Evolutionary conservation across 2,113 vertebrate species (phyloP).

Genomic region (human (Homo sapiens)): GRCh38 chr17:74192001-74192500

Average conservation of each 20-base stretch:
- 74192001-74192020: no score
- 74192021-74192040: no score
- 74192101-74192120: no score
- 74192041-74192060: no score
- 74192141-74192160: not conserved
- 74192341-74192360: not conserved
- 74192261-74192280: not conserved
- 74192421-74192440: no score
- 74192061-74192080: no score
- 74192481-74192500: not conserved
- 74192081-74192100: no score
- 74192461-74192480: not conserved
- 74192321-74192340: not conserved
- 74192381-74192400: not conserved
- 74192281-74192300: not conserved
- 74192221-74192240: not conserved
- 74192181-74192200: not conserved
- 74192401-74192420: not conserved
- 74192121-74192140: not conserved
- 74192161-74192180: rapidly evolving
- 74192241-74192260: not conserved
- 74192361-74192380: not conserved
- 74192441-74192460: no score
- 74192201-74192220: not conserved
- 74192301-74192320: not conserved